A percentile compares a stretch with the other conserved stretches of the same genome.
These are phyloP conservation scores for Hyles euphorbiae DNA, from an alignment of 1,140 invertebrate species.

Conservation along the genomic window DNA sequence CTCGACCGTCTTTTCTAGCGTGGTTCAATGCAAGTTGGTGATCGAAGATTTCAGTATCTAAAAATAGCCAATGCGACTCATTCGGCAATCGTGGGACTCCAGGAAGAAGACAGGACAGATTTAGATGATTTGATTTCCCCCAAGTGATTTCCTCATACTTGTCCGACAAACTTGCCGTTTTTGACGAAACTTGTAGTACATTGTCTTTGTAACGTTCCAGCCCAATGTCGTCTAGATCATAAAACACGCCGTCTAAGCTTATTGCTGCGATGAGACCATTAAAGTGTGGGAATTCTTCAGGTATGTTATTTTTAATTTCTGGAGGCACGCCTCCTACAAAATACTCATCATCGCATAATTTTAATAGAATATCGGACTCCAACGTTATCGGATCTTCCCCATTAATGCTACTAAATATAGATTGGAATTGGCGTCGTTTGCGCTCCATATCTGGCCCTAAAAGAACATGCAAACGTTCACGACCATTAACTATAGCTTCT, in stretches of 20 bases:
- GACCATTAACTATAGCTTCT: constrained; percentile 47
- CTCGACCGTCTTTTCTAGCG: constrained; percentile 4
- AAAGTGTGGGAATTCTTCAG: constrained; percentile 42
- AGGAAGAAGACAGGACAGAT: constrained; percentile 56
- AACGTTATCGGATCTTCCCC: background rate
- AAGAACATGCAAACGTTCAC: constrained; percentile 48
- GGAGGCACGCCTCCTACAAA: constrained; percentile 49
- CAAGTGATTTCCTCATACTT: constrained; percentile 55
- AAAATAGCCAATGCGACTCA: constrained; percentile 45
- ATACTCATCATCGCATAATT: constrained; percentile 49
- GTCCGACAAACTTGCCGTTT: constrained; percentile 56
- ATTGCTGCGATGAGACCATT: constrained; percentile 46
- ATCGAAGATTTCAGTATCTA: constrained; percentile 36
- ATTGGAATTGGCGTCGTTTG: constrained; percentile 13
- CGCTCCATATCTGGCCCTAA: constrained; percentile 22
- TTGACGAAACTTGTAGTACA: constrained; percentile 49
- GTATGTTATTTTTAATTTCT: constrained; percentile 28
- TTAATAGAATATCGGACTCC: constrained; percentile 6
- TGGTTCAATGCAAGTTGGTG: constrained; percentile 4
- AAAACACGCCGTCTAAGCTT: constrained; percentile 36
- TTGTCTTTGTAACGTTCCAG: constrained; percentile 44
- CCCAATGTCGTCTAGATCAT: constrained; percentile 47
- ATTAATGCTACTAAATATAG: background rate
- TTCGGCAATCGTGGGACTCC: constrained; percentile 24
- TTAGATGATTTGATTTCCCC: constrained; percentile 53